Base-by-base conservation (phyloP, 1,140 invertebrate species). In the Brachionus calyciflorus region DNA sequence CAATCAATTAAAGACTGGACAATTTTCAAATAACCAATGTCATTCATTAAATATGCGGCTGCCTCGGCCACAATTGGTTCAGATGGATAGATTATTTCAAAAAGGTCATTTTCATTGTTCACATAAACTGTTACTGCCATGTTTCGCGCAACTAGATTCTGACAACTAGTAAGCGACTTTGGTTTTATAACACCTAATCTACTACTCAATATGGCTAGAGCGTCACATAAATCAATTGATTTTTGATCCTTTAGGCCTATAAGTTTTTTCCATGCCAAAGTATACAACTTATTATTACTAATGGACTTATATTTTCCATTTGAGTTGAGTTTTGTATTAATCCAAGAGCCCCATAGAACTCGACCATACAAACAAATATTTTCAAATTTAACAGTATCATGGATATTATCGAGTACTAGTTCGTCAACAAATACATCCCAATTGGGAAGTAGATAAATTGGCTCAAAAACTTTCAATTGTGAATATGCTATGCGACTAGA, bases 391-490 rank as follows among this genome's bases (percentile, higher is more conserved):
- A 41, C 57, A 19, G 57, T 63, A 7, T 63, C 57, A 40, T 40
- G 0, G 4, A 63, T 63, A 19, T 3, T 41, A n/a, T 63, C 19
- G 9, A 63, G 37, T 63, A 5, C 19, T 17, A n/a, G 1, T 2
- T 63, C 30, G 14, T 63, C 19, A n/a, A 41, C 28, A 63, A 41
- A 63, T 4, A 63, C 37, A 63, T 63, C 57, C 57, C 37, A 63
- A 63, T 63, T 63, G 2, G 57, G 57, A 19, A 63, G 30, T 19
- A 63, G 26, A 63, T 63, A 63, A 40, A 63, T 63, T 40, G 57
- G 57, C 7, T 63, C 57, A 24, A 63, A 63, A 19, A 63, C n/a
- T 63, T 63, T 28, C 53, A 28, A 28, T 33, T 57, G 14, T n/a
- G 10, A 19, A 19, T 21, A 53, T 57, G 53, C 53, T n/a, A 28